Evolutionary conservation across 2,113 vertebrate species (phyloP).

Genomic region (Phaethornis superciliosus): DNA sequence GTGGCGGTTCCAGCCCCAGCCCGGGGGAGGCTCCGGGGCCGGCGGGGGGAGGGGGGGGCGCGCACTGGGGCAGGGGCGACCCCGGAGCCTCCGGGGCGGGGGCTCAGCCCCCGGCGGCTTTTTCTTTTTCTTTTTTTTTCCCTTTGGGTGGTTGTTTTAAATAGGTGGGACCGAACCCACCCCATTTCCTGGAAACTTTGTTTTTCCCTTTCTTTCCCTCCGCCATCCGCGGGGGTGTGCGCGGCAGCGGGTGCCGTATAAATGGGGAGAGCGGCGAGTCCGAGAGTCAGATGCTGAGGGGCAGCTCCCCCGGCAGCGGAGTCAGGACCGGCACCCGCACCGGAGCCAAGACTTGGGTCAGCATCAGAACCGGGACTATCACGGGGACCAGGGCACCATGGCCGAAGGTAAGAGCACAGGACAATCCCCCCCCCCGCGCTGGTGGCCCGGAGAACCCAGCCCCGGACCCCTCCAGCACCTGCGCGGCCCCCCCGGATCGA

Average conservation of each 20-base stretch:
- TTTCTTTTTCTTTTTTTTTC: not conserved
- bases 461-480: no score
- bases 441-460: no score
- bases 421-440: not conserved
- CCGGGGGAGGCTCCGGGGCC: no score
- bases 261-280: not conserved
- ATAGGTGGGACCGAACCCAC: not conserved
- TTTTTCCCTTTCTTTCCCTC: not conserved
- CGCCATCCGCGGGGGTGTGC: not conserved
- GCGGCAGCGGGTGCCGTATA: not conserved
- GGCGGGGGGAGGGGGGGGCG: no score
- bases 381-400: not conserved
- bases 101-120: not conserved
- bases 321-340: not conserved
- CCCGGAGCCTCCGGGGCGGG: no score
- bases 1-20: not conserved
- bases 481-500: no score
- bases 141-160: not conserved
- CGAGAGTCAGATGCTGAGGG: not conserved
- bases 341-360: not conserved
- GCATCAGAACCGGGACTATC: not conserved
- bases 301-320: not conserved
- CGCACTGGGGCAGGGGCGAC: no score
- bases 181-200: slow-evolving; percentile 32
- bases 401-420: not conserved